phyloP scores from a whole-genome alignment of 2,888 invertebrate genomes.

The Drosophila parthenogenetica region DNA sequence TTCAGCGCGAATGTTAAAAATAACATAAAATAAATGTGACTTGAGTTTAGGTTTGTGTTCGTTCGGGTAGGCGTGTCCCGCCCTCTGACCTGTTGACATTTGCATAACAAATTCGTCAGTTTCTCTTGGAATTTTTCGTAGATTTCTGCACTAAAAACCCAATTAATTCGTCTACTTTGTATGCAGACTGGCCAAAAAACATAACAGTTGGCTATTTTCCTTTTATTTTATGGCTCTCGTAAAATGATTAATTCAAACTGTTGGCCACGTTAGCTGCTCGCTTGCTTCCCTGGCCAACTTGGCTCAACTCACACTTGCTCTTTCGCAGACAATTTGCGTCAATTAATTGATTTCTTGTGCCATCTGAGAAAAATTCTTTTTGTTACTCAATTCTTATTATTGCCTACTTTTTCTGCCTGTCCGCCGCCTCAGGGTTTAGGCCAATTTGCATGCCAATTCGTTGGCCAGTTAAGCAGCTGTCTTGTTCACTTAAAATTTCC shows the following conservation, averaged over 20 bases:
- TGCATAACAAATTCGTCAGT: conserved; percentile 56
- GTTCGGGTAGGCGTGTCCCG: conserved; percentile 11
- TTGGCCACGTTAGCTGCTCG: conserved; percentile 9
- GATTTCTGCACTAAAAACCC: conserved; percentile 55
- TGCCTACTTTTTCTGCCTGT: not conserved
- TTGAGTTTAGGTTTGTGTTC: not conserved
- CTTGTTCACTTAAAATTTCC: not conserved
- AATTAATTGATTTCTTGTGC: conserved; percentile 69
- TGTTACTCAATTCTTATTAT: too few species aligned
- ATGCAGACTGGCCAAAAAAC: conserved; percentile 33
- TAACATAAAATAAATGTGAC: conserved; percentile 45
- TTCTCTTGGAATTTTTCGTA: conserved; percentile 45
- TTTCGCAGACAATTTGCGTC: conserved; percentile 76
- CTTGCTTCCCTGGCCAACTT: not conserved
- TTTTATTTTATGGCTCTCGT: conserved; percentile 44
- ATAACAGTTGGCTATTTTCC: not conserved
- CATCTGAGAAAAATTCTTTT: conserved; percentile 27
- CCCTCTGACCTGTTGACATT: conserved; percentile 74
- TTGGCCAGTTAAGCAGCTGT: conserved; percentile 11
- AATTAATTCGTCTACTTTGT: conserved; percentile 67
- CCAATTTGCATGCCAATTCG: conserved; percentile 13
- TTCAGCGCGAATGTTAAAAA: conserved; percentile 60
- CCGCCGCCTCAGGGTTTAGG: not conserved
- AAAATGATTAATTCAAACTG: conserved; percentile 30
- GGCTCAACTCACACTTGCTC: conserved; percentile 52